A percentile compares a stretch with the other conserved stretches of the same genome.
These are phyloP conservation scores for Crocuta crocuta DNA, from an alignment of 2,113 vertebrate species.

Conservation along the genomic window DNA sequence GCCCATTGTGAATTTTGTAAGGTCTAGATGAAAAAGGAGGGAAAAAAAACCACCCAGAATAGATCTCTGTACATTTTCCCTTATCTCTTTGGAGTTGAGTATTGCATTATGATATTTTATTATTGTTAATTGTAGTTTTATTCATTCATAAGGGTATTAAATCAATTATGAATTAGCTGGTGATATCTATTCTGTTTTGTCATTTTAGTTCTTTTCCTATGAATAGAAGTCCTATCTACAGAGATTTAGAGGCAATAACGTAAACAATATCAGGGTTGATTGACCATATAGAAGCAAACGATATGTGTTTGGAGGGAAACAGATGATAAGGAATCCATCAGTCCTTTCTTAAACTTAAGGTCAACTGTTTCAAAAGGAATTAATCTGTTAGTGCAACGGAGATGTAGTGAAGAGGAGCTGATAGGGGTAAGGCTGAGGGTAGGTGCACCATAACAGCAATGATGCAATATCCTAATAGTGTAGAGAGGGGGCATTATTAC, in stretches of 20 bases:
- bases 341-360: background rate
- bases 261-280: background rate
- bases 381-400: background rate
- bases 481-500: background rate
- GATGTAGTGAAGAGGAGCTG: background rate
- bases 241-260: background rate
- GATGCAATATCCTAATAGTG: accelerated
- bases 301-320: background rate
- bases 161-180: background rate
- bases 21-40: background rate
- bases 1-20: background rate
- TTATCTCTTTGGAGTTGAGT: background rate
- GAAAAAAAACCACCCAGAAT: background rate
- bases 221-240: background rate
- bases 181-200: background rate
- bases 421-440: background rate
- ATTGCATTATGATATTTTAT: background rate
- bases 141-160: background rate
- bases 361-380: background rate
- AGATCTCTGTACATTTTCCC: background rate
- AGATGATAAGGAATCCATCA: background rate
- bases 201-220: background rate
- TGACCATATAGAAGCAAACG: background rate
- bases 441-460: accelerated
- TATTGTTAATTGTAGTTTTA: background rate